Conservation (phyloP, 2,113 vertebrate species). For the Strigops habroptila region DNA sequence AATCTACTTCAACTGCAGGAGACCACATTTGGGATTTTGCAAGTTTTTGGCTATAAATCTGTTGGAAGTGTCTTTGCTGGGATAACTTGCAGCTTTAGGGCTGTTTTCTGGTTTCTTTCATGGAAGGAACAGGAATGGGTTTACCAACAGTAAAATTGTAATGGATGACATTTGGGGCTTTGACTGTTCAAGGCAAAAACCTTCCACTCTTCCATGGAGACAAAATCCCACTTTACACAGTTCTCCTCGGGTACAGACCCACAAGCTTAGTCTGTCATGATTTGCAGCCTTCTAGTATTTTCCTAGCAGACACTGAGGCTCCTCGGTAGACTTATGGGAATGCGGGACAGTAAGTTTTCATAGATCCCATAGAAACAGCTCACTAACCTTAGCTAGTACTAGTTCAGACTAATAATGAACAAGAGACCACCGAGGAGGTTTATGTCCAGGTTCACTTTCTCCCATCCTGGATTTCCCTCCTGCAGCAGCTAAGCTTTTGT, state of each 20-base stretch:
- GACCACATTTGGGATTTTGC: neutral
- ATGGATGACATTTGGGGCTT: neutral
- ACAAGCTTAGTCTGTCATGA: neutral
- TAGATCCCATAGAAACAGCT: accelerated
- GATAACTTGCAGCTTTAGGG: neutral
- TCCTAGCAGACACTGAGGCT: neutral
- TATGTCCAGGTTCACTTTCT: neutral
- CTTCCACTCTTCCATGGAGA: neutral
- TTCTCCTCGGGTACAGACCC: neutral
- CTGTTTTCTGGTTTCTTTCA: neutral
- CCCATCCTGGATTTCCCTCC: neutral
- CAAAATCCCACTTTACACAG: neutral
- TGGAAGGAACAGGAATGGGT: neutral
- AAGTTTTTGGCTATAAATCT: neutral
- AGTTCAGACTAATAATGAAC: neutral
- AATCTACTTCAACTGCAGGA: neutral
- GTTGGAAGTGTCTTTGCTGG: neutral
- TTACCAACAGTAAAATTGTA: neutral
- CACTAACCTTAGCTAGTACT: neutral
- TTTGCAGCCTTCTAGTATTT: neutral
- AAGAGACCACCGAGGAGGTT: neutral
- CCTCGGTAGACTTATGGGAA: neutral
- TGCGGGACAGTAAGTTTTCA: neutral
- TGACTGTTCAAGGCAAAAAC: neutral
- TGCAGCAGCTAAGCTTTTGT: neutral